Evolutionary conservation across 2,113 vertebrate genomes (phyloP), one percentile per base, ranked within the genome.

Genomic region (Gopherus flavomarginatus): DNA sequence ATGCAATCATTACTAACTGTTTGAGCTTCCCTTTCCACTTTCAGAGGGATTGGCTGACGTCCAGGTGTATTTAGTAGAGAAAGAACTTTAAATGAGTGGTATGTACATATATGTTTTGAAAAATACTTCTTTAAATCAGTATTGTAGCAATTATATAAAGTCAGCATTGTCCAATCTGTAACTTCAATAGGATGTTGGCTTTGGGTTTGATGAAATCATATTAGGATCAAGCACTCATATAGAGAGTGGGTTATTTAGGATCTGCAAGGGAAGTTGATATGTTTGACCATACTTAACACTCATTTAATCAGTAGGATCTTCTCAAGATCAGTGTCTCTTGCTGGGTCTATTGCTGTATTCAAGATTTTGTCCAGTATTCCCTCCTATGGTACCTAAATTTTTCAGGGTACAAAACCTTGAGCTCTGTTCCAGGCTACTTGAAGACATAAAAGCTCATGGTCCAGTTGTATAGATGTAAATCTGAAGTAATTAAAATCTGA

Each of bases 361-460:
- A 21, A 13, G 35, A 29, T 47, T 90, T 75, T 50, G 59, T 75
- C 81, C 72, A 19, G 0, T 8, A 29, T 89, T 95, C 93, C 56
- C 1, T 5, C 8, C 78, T 8, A 1, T 57, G 13, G 0, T 2
- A 29, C 19, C 26, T 78, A 65, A 53, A 49, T 53, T 42, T 77
- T 44, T 29, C 54, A 21, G 35, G 8, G 26, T 10, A 11, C 2
- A 38, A 62, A 79, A 14, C 0, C 56, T 17, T 10, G 49, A 3
- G 1, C 22, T 95, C 89, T 1, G 0, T 57, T 69, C 21, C 2
- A 2, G 6, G 3, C 11, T 72, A 1, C 16, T 87, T 77, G 42
- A 6, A 35, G 6, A 91, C 3, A 1, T 42, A 5, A 27, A 69
- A n/a, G 35, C 17, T n/a, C 65, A 38, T 69, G 16, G 16, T 38